phyloP scores from a whole-genome alignment of 2,797 vertebrate species.

The Notolabrus celidotus region DNA sequence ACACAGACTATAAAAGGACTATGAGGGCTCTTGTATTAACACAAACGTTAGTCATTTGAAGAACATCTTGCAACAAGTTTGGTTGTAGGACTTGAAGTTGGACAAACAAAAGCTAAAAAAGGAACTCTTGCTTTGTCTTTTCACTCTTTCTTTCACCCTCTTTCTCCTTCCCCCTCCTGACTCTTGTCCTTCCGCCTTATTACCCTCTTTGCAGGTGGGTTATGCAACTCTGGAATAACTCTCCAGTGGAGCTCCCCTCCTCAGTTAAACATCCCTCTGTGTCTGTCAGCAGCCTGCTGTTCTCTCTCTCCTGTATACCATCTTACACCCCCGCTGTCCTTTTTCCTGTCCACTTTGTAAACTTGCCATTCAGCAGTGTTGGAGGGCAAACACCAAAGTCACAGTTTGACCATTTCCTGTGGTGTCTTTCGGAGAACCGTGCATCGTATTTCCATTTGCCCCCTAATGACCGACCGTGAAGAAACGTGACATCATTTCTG shows the following conservation, averaged over 20 bases:
- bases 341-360: slow-evolving; percentile 51
- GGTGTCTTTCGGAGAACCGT: slow-evolving; percentile 32
- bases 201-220: slow-evolving; percentile 59
- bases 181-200: slow-evolving; percentile 23
- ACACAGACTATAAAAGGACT: background rate
- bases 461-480: slow-evolving; percentile 26
- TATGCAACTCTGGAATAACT: slow-evolving; percentile 48
- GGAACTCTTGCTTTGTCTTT: slow-evolving; percentile 1
- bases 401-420: slow-evolving; percentile 35
- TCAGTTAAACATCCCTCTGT: slow-evolving; percentile 21
- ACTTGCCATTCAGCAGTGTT: slow-evolving; percentile 8
- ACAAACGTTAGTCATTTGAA: background rate
- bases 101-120: slow-evolving; percentile 24
- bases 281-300: slow-evolving; percentile 41
- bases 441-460: slow-evolving; percentile 45
- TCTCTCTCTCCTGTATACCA: slow-evolving; percentile 39
- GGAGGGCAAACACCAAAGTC: slow-evolving; percentile 35
- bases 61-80: background rate
- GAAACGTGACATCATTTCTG: slow-evolving; percentile 70
- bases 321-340: background rate
- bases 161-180: background rate
- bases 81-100: background rate
- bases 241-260: slow-evolving; percentile 16
- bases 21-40: background rate
- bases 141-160: slow-evolving; percentile 12